Evolutionary conservation across 2,113 vertebrate genomes (phyloP), one percentile per base, ranked within the genome.

Genomic region (Trichechus manatus): DNA sequence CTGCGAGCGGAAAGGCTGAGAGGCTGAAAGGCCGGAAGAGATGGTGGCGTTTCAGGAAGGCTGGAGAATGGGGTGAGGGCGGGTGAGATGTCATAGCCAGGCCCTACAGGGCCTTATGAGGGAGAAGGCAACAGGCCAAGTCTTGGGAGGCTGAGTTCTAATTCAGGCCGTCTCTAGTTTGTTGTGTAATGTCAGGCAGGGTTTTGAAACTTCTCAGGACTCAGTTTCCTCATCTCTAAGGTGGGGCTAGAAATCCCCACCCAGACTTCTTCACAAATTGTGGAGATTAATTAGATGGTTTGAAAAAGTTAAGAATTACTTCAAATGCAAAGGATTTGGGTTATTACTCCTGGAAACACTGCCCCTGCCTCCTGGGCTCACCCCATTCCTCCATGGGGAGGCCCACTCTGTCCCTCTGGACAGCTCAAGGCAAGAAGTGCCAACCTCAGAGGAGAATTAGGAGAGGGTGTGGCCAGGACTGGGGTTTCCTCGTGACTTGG

Each of bases 191-290:
- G 13, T 91, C 39, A 87, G 66, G 66, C 53, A 90, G 78, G 23
- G 31, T 94, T 93, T 89, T 70, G 91, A 66, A 93, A 6, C 10
- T 77, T 19, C 47, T 50, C 63, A 96, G 59, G 70, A 44, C 70
- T 82, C n/a, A 25, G 50, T 89, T 93, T 87, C 53, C 56, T 95
- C 11, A 7, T 70, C 77, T 96, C 81, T 86, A 89, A 93, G 64
- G 50, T 31, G 25, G 68, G 33, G 5, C 68, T 87, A 19, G 20
- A 83, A 64, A 75, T 78, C 70, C 36, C 50, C 9, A 5, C 31
- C 10, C 44, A 33, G n/a, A 8, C 78, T 88, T 74, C 66, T 92
- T 85, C 25, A 77, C 33, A 19, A 70, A 11, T 17, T 56, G 42
- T 68, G 79, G 47, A 39, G 61, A 95, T 88, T 83, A 87, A 80